Conservation (phyloP, 2,797 vertebrate genomes). For the Cephalopachus bancanus region DNA sequence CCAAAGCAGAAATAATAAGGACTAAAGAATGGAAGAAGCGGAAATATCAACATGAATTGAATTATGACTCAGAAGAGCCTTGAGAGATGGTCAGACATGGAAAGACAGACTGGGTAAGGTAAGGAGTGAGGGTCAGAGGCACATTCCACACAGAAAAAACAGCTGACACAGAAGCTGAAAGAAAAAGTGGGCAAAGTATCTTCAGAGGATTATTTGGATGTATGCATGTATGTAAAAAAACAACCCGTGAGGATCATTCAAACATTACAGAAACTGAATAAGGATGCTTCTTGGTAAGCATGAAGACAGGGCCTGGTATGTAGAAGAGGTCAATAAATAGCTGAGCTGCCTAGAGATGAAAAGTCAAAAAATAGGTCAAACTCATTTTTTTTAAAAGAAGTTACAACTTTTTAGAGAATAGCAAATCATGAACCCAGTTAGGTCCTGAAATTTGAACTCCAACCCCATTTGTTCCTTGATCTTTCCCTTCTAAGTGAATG, state of each 20-base stretch:
- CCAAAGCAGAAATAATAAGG: slow-evolving; percentile 20
- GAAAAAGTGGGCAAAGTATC: not conserved
- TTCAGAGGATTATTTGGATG: not conserved
- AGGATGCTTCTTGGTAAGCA: not conserved
- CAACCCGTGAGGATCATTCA: not conserved
- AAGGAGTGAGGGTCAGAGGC: not conserved
- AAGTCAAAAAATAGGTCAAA: slow-evolving; percentile 21
- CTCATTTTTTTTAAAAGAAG: not conserved
- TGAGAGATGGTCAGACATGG: not conserved
- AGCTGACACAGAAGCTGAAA: not conserved
- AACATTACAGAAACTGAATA: not conserved
- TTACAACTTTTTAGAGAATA: not conserved
- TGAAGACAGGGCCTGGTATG: not conserved
- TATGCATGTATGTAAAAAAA: not conserved
- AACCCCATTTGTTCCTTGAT: slow-evolving; percentile 27
- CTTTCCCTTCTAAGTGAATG: slow-evolving; percentile 45
- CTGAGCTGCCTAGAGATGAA: not conserved
- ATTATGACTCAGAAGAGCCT: not conserved
- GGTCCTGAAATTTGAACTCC: not conserved
- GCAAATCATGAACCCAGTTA: slow-evolving; percentile 9
- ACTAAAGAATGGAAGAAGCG: not conserved
- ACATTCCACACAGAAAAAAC: not conserved
- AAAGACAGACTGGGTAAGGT: not conserved
- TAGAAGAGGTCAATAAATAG: not conserved
- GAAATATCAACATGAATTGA: not conserved